These are phyloP conservation scores for Drosophila azteca DNA, from an alignment of 1,140 invertebrate genomes.

Conservation along the genomic window DNA sequence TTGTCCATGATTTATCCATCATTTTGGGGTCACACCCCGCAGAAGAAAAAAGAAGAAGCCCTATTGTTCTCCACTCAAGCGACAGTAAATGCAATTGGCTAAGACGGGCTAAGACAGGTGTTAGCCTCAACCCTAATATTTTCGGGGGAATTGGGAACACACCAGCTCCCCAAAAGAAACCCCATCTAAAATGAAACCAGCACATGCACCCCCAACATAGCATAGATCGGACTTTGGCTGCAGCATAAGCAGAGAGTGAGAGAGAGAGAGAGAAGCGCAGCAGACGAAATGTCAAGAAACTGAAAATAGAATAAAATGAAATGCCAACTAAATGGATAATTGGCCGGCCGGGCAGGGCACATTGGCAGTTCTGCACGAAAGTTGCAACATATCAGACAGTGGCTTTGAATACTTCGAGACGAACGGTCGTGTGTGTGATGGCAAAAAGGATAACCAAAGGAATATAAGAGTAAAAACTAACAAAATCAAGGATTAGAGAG, in stretches of 20 bases:
- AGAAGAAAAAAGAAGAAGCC: conserved; percentile 60
- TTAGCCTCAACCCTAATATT: conserved; percentile 66
- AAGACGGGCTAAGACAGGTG: conserved; percentile 48
- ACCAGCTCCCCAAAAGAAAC: conserved; percentile 23
- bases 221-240: conserved; percentile 43
- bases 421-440: conserved; percentile 42
- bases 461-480: neutral
- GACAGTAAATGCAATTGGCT: conserved; percentile 35
- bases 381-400: conserved; percentile 48
- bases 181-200: conserved; percentile 32
- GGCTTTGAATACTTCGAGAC: conserved; percentile 45
- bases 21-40: conserved; percentile 28
- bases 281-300: conserved; percentile 10
- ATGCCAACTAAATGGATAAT: conserved; percentile 55
- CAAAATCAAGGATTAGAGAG: neutral
- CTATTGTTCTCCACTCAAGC: conserved; percentile 18
- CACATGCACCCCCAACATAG: conserved; percentile 30
- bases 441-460: neutral
- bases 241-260: conserved; percentile 30
- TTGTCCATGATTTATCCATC: conserved; percentile 14
- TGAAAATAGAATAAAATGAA: conserved; percentile 34
- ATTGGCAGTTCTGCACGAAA: conserved; percentile 40
- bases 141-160: conserved; percentile 34
- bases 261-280: conserved; percentile 1
- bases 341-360: conserved; percentile 16